Conservation (phyloP, 2,113 vertebrate species). For the Chloebia gouldiae region DNA sequence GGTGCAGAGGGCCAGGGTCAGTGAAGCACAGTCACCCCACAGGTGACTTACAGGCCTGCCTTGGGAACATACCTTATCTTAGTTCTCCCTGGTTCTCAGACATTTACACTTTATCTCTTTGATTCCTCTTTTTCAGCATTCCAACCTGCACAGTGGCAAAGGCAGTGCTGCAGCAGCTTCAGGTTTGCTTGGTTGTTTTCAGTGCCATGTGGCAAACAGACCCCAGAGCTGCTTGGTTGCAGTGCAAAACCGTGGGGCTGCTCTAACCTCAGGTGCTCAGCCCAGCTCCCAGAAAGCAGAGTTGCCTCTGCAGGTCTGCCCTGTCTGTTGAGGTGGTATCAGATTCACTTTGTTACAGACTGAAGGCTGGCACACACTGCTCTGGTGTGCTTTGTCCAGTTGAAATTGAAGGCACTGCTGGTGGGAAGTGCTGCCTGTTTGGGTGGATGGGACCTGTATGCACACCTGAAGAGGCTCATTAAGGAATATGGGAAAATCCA, state of each 20-base stretch:
- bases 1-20: background rate
- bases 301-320: background rate
- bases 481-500: background rate
- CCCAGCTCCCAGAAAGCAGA: background rate
- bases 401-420: background rate
- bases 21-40: background rate
- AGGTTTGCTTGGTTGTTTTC: background rate
- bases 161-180: background rate
- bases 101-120: background rate
- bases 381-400: background rate
- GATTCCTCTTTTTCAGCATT: background rate
- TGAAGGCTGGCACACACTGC: background rate
- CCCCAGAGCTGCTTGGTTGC: background rate
- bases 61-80: background rate
- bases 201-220: background rate
- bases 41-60: background rate
- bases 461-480: background rate
- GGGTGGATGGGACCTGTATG: background rate
- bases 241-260: background rate
- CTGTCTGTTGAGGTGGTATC: background rate
- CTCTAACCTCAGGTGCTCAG: background rate
- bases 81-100: background rate
- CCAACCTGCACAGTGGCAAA: background rate
- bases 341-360: rapidly evolving
- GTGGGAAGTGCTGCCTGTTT: background rate